Evolutionary conservation across 2,797 vertebrate genomes (phyloP), one percentile per base, ranked within the genome.

Genomic region (Fringilla coelebs): DNA sequence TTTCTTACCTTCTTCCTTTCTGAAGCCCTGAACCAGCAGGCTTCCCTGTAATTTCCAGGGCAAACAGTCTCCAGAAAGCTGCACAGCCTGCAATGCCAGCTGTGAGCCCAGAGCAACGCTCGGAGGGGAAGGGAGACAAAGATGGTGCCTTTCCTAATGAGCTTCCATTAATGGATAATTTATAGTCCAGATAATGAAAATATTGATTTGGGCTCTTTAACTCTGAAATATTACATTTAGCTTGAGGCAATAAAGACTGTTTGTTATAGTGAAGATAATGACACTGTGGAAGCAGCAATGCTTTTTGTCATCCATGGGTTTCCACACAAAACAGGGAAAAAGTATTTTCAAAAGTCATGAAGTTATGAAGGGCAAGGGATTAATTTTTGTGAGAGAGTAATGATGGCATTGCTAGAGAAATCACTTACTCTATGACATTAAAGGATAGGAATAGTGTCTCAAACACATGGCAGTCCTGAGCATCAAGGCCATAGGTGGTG

Each of bases 121-220:
- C 0, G 0, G 48, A 90, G 74, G 43, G 45, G 25, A 55, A 94
- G 70, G 40, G 29, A 85, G 77, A 76, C 70, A 82, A 93, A 79
- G 70, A 71, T 0, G 3, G 18, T 71, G 60, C 88, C 52, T 71
- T 77, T 61, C 76, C 48, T 90, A 91, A 95, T 79, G 94, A 96
- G 57, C 41, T 86, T 90, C 89, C 92, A 95, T 85, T 95, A 96
- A 93, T 45, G 91, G 94, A 73, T 76, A 94, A 94, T 96, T 92
- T 95, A 95, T 81, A 81, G 55, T 67, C 60, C 3, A 51, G 93
- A 96, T 96, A 93, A 90, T 86, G 91, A 91, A 94, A 95, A 89
- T 94, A 97, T 94, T 92, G 94, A 96, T 88, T 48, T 4, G 41
- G 20, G 80, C 55, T 86, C 71, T 89, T 93, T 78, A 91, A 81